These are phyloP conservation scores for Pristis pectinata DNA, from an alignment of 2,797 vertebrate genomes.

Conservation along the genomic window DNA sequence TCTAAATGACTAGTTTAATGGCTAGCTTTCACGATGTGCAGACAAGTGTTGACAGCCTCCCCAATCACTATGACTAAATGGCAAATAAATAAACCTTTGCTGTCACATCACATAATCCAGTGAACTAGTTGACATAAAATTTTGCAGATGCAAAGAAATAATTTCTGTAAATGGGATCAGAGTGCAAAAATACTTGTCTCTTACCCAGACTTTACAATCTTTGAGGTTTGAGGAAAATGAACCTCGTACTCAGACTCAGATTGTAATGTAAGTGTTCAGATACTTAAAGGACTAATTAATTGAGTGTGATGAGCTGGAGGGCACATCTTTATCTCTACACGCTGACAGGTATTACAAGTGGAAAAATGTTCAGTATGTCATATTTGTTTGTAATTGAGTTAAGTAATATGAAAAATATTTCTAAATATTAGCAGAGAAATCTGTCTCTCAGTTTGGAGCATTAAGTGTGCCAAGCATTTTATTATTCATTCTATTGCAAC, in stretches of 20 bases:
- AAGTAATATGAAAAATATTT: not conserved
- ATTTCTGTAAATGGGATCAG: conserved; percentile 18
- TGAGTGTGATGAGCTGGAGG: not conserved
- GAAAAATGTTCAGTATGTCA: not conserved
- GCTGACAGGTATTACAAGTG: not conserved
- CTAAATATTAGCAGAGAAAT: not conserved
- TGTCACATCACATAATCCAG: conserved; percentile 20
- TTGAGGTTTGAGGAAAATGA: not conserved
- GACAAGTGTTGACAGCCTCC: conserved; percentile 13
- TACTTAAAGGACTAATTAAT: not conserved
- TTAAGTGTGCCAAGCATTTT: not conserved
- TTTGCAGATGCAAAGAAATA: not conserved
- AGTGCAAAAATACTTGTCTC: not conserved
- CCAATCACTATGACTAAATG: conserved; percentile 10
- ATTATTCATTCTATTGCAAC: too few species aligned
- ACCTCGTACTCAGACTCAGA: not conserved
- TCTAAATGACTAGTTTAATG: conserved; percentile 24
- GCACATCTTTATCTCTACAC: not conserved
- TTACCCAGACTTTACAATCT: not conserved
- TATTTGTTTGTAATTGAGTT: not conserved
- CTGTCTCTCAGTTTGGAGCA: too few species aligned
- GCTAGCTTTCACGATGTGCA: conserved; percentile 6
- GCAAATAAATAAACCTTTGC: conserved; percentile 20
- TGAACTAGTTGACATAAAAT: conserved; percentile 20
- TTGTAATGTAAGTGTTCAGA: not conserved